A percentile compares a stretch with the other conserved stretches of the same genome.
phyloP scores from a whole-genome alignment of 2,113 vertebrate species.

The Orthochromis indermauri region DNA sequence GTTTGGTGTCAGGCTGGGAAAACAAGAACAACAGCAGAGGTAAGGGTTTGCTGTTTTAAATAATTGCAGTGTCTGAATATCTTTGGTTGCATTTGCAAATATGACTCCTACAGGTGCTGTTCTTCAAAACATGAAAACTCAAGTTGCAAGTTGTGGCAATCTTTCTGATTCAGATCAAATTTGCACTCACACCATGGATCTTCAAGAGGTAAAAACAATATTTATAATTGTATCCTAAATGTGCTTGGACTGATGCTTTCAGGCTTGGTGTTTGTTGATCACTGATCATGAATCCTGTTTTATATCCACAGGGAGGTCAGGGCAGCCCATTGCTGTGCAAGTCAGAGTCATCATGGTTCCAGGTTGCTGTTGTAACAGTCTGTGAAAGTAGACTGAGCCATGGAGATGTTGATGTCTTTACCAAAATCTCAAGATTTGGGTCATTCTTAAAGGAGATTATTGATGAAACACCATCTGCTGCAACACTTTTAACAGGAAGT shows the following conservation, averaged over 20 bases:
- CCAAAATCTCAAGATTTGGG: conserved; percentile 5
- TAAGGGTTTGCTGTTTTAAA: neutral
- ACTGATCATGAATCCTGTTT: neutral
- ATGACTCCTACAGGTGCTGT: neutral
- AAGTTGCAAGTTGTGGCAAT: conserved; percentile 27
- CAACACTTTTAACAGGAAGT: neutral
- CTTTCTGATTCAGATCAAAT: conserved; percentile 13
- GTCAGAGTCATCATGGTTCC: conserved; percentile 42
- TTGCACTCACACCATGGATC: conserved; percentile 20
- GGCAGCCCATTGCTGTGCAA: conserved; percentile 40
- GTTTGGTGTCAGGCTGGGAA: conserved; percentile 73
- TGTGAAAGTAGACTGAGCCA: neutral
- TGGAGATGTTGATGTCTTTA: conserved; percentile 19
- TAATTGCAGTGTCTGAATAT: neutral
- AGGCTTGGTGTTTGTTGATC: neutral
- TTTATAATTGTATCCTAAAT: neutral
- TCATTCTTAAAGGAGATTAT: conserved; percentile 29
- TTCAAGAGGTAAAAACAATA: conserved; percentile 28
- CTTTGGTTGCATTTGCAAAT: neutral
- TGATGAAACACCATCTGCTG: neutral
- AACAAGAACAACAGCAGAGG: neutral
- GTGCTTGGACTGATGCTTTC: neutral
- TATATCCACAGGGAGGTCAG: conserved; percentile 3
- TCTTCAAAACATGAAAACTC: conserved; percentile 29
- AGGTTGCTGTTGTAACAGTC: conserved; percentile 5